Percentiles rank a stretch among this genome's conserved stretches.
phyloP scores from a whole-genome alignment of 2,888 invertebrate species.

The Synergus itoensis region DNA sequence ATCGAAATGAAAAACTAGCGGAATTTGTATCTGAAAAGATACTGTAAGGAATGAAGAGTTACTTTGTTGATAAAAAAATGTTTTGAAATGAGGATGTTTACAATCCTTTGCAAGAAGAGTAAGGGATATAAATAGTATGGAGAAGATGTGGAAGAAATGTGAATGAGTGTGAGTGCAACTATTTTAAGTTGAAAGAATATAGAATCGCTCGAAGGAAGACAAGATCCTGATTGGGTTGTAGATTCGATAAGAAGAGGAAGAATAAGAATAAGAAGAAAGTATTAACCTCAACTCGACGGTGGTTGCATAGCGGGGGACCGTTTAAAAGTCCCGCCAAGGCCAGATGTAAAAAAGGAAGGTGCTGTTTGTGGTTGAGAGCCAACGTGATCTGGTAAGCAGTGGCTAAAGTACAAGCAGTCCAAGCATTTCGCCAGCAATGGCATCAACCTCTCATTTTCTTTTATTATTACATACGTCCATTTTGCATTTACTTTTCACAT shows the following conservation, averaged over 20 bases:
- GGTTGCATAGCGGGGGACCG: conserved; percentile 29
- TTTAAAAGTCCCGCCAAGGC: conserved; percentile 41
- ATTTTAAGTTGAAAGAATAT: conserved; percentile 3
- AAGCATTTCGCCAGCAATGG: conserved; percentile 25
- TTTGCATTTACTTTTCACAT: conserved; percentile 37
- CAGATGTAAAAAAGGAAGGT: conserved; percentile 28
- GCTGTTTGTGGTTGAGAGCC: conserved; percentile 19
- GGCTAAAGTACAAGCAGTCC: conserved; percentile 6
- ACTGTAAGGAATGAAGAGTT: too few species aligned
- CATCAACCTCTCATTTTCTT: conserved; percentile 39
- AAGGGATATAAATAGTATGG: neutral
- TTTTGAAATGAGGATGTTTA: neutral
- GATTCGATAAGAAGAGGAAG: conserved; percentile 21
- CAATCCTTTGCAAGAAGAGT: neutral
- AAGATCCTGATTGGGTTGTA: conserved; percentile 38
- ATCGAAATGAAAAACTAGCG: too few species aligned
- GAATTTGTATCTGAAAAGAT: too few species aligned
- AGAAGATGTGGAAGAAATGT: neutral
- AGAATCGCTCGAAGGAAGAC: conserved; percentile 29
- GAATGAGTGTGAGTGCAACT: neutral
- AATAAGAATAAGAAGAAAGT: conserved; percentile 15
- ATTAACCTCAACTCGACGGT: conserved; percentile 20
- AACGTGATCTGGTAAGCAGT: conserved; percentile 33
- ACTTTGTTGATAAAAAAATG: neutral
- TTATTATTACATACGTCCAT: conserved; percentile 35